Base-by-base conservation (phyloP, 2,113 vertebrate genomes). In the Eurypyga helias region DNA sequence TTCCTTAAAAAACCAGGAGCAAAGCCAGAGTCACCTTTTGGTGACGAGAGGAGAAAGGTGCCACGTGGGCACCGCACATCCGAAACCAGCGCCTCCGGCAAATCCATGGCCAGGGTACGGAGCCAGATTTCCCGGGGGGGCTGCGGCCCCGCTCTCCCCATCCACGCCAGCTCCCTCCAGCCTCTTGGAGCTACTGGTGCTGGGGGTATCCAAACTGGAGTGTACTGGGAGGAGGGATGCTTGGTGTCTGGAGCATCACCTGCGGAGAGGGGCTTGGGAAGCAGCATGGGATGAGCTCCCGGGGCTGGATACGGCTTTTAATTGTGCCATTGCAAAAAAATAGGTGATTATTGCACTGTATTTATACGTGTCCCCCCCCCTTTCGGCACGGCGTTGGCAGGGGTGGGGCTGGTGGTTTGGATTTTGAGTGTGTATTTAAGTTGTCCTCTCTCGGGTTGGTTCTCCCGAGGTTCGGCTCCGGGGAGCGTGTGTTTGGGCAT, bases 271-370 rank as follows among this genome's bases (percentile, higher is more conserved):
- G 55, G 36, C 41, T 87, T 48, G 78, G 82, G 81, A 75, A 70
- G 45, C 25, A 23, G 45, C 0, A 1, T 0, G 7, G 79, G 62
- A 72, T 1, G 20, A 81, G 73, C 21, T 51, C 70, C 28, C 1
- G 9, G 55, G 66, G n/a, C 70, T 36, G 52, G 80, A 36, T 45
- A 11, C 1, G 11, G 57, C 31, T 92, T 86, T 72, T 45, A 19
- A 36, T 70, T 62, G 46, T 64, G 58, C 36, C 43, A 20, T 89
- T 70, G 85, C 19, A 3, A 85, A 89, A 76, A n/a, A n/a, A n/a
- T n/a, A n/a, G n/a, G 60, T 94, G 87, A 93, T 95, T 83, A 64
- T 96, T 97, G 95, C 95, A 97, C 95, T 96, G 87, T 97, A 97
- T 97, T 97, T 97, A 96, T 97, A 73, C 0, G 14, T 41, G 49